Percentiles rank a stretch among this genome's conserved stretches.
These are phyloP conservation scores for Adoxophyes honmai DNA, from an alignment of 1,140 invertebrate genomes.

Conservation along the genomic window DNA sequence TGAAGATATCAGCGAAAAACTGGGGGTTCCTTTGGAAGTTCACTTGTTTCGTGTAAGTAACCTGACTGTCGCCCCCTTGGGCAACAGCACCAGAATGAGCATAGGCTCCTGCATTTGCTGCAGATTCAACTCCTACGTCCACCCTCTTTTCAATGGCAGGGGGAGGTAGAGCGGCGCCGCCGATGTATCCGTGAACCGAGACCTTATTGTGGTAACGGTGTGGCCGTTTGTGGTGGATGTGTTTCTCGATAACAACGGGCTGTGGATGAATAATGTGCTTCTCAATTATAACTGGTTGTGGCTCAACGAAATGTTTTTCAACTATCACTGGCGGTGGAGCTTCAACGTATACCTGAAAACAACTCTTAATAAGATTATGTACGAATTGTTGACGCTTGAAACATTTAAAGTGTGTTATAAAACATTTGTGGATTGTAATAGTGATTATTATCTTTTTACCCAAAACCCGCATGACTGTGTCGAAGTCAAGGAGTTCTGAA, in stretches of 20 bases:
- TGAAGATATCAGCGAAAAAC: slow-evolving; percentile 65
- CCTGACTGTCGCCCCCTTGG: slow-evolving; percentile 23
- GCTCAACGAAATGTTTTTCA: background rate
- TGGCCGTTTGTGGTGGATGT: slow-evolving; percentile 39
- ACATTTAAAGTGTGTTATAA: background rate
- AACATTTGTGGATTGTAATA: background rate
- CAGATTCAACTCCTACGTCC: slow-evolving; percentile 43
- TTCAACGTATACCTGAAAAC: slow-evolving; percentile 39
- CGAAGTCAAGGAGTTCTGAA: background rate
- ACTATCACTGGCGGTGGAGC: slow-evolving; percentile 30
- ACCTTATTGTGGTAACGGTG: slow-evolving; percentile 45
- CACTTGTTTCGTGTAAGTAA: slow-evolving; percentile 47
- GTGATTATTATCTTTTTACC: background rate
- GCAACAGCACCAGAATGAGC: slow-evolving; percentile 21
- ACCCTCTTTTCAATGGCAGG: slow-evolving; percentile 46
- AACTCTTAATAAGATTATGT: background rate
- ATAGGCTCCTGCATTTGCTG: slow-evolving; percentile 24
- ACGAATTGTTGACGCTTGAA: too few relatives aligned
- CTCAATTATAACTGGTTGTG: background rate
- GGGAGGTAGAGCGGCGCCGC: slow-evolving; percentile 26
- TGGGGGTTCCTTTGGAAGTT: slow-evolving; percentile 46
- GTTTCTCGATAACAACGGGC: slow-evolving; percentile 37
- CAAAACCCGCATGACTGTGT: background rate
- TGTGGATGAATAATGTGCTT: slow-evolving; percentile 9
- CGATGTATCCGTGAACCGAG: slow-evolving; percentile 49